These are phyloP conservation scores for Formicarius rufipectus DNA, from an alignment of 2,113 vertebrate species.

Conservation along the genomic window DNA sequence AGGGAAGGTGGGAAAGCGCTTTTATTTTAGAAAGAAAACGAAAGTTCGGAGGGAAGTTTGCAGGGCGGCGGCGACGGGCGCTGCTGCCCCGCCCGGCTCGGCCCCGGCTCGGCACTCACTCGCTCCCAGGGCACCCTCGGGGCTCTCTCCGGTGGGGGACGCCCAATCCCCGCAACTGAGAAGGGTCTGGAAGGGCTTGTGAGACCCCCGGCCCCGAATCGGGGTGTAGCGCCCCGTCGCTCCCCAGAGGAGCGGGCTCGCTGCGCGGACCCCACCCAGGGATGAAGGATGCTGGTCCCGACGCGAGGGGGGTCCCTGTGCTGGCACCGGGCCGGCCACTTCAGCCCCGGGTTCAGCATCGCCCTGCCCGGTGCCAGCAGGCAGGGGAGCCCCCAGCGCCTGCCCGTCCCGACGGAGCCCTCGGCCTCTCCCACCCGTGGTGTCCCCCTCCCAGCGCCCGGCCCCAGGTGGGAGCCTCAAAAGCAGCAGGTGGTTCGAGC, in stretches of 20 bases:
- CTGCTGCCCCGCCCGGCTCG: neutral
- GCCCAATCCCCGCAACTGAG: fast-evolving
- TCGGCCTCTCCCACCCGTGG: fast-evolving
- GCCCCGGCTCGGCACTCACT: no score
- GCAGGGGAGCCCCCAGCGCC: fast-evolving
- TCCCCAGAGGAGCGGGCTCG: neutral
- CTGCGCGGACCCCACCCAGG: neutral
- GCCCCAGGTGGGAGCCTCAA: neutral
- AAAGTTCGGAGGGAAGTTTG: neutral
- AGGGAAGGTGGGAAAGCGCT: fast-evolving
- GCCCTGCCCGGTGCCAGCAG: neutral
- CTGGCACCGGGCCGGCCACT: neutral
- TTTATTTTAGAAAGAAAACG: neutral
- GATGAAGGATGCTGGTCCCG: neutral
- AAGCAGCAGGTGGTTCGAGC: neutral
- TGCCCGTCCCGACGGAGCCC: fast-evolving
- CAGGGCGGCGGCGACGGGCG: neutral
- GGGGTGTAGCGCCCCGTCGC: fast-evolving
- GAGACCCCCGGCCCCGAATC: neutral
- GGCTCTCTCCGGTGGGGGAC: neutral
- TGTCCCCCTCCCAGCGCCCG: fast-evolving
- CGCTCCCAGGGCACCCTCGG: neutral
- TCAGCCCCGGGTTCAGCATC: neutral
- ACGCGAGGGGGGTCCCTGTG: neutral
- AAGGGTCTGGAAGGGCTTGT: fast-evolving